A percentile compares a stretch with the other conserved stretches of the same genome.
Conservation (phyloP, 1,140 invertebrate species). For the Hydropsyche tenuis region DNA sequence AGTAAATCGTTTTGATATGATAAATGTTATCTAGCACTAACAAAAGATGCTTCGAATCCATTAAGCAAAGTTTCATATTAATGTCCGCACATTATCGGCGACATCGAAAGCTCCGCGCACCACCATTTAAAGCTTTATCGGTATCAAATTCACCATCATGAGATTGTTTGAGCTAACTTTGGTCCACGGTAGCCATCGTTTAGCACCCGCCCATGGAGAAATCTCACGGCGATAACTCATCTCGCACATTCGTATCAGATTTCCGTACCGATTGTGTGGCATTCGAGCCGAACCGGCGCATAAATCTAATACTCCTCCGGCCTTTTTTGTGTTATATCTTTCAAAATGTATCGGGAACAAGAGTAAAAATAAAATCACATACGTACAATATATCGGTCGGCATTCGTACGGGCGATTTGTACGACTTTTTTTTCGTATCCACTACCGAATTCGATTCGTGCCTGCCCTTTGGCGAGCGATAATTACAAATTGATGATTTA, state of each 20-base stretch:
- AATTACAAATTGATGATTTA: slow-evolving; percentile 50
- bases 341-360: slow-evolving; percentile 37
- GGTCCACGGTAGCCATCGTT: slow-evolving; percentile 25
- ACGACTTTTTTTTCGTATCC: slow-evolving; percentile 12
- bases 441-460: slow-evolving; percentile 15
- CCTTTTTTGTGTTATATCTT: slow-evolving; percentile 48
- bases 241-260: slow-evolving; percentile 24
- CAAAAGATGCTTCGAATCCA: too few species aligned
- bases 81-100: too few species aligned
- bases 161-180: too few species aligned
- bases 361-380: background rate
- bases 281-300: slow-evolving; percentile 7
- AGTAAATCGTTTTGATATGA: too few species aligned
- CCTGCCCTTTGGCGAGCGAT: slow-evolving; percentile 46
- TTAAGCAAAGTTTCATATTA: too few species aligned
- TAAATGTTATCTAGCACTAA: too few species aligned
- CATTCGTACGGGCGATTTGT: background rate
- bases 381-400: background rate
- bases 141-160: slow-evolving; percentile 9
- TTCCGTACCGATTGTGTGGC: background rate
- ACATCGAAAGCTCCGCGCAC: too few species aligned
- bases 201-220: slow-evolving; percentile 25
- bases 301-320: slow-evolving; percentile 46
- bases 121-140: too few species aligned
- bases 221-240: slow-evolving; percentile 35